A percentile compares a stretch with the other conserved stretches of the same genome.
Conservation (phyloP, 30 jellyfish, hydroid and myxozoan species). For the Turritopsis rubra region DNA sequence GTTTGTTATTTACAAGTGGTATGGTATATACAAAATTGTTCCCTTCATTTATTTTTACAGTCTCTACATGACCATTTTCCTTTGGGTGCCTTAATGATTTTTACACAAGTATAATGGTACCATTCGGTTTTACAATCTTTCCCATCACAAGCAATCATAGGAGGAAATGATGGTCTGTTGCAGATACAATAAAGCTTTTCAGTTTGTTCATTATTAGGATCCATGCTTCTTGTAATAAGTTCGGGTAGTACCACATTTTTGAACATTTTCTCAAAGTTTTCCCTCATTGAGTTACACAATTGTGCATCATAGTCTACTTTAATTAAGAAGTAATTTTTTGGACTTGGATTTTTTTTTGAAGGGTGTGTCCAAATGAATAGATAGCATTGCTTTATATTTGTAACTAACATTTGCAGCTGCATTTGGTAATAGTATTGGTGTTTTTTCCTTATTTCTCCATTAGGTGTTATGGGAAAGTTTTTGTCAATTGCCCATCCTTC, state of each 20-base stretch:
- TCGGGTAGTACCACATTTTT: neutral
- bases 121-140: too few species aligned
- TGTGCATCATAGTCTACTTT: constrained; percentile 18
- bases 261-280: constrained; percentile 2
- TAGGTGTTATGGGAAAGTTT: too few species aligned
- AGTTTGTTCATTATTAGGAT: constrained; percentile 1
- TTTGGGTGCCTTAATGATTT: constrained; percentile 8
- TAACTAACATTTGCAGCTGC: constrained; percentile 45
- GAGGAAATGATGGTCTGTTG: constrained; percentile 25
- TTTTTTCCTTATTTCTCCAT: constrained; percentile 12
- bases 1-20: too few species aligned
- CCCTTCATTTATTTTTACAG: neutral
- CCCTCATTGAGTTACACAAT: constrained; percentile 15
- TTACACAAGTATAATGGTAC: constrained; percentile 28
- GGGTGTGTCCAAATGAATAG: neutral
- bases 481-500: too few species aligned
- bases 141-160: constrained; percentile 42
- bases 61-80: neutral
- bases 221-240: too few species aligned
- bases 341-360: too few species aligned
- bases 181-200: constrained; percentile 23
- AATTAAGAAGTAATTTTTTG: constrained; percentile 7
- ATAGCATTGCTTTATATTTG: constrained; percentile 11
- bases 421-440: constrained; percentile 36
- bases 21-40: too few species aligned